Percentiles rank a stretch among this genome's conserved stretches.
phyloP scores from a whole-genome alignment of 2,113 vertebrate species.

The Cnemophilus loriae region DNA sequence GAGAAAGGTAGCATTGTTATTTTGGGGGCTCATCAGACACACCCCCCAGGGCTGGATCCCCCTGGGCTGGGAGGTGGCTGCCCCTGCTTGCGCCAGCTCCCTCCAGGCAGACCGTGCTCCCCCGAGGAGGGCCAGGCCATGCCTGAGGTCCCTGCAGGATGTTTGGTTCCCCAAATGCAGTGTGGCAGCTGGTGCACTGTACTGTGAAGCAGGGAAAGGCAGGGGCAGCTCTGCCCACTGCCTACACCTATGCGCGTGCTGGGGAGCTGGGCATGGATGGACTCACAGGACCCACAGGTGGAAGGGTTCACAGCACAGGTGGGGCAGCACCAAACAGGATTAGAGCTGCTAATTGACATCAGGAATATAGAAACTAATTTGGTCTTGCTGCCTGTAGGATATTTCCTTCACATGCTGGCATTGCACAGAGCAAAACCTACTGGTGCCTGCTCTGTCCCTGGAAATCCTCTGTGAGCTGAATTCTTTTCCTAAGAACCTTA shows the following conservation, averaged over 20 bases:
- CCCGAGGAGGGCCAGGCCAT: rapidly evolving
- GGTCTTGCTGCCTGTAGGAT: neutral
- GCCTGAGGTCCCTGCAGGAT: neutral
- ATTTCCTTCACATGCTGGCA: neutral
- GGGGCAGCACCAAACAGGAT: neutral
- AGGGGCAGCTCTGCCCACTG: neutral
- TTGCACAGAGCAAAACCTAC: neutral
- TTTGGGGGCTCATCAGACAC: neutral
- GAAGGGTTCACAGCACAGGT: neutral
- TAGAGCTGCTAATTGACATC: neutral
- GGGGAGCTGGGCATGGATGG: rapidly evolving
- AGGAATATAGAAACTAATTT: neutral
- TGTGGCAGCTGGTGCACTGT: neutral
- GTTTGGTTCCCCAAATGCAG: neutral
- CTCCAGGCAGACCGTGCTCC: neutral
- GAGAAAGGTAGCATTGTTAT: neutral
- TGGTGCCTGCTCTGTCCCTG: neutral
- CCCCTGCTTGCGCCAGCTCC: neutral
- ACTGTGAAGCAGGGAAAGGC: neutral
- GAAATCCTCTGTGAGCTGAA: neutral
- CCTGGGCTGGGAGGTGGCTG: neutral
- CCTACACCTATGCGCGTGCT: neutral
- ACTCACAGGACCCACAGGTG: neutral
- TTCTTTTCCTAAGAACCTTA: neutral
- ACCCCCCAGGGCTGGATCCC: neutral